Percentiles rank a stretch among this genome's conserved stretches.
Evolutionary conservation across 2,888 invertebrate species (phyloP).

Genomic region (Adelphocoris suturalis): DNA sequence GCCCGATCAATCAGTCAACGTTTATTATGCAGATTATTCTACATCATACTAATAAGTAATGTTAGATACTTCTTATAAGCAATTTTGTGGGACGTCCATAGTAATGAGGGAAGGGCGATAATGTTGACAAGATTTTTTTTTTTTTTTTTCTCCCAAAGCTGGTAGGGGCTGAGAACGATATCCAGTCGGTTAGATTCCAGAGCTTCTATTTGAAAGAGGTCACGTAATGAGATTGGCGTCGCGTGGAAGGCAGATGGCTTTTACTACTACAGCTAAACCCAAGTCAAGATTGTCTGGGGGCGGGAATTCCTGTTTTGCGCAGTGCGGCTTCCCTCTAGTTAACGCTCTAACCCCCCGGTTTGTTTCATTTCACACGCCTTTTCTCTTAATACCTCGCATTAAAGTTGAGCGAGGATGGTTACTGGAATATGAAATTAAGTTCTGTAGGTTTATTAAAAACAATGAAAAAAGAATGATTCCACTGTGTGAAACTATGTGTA

Average conservation of each 20-base stretch:
- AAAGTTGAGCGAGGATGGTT: too few species aligned
- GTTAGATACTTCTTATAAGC: too few species aligned
- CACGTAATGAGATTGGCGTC: conserved; percentile 3
- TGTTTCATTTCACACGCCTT: background rate
- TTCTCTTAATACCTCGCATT: background rate
- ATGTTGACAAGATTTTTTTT: background rate
- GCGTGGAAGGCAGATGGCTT: conserved; percentile 5
- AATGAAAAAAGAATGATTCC: too few species aligned
- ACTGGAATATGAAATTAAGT: too few species aligned
- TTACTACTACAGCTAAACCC: conserved; percentile 1
- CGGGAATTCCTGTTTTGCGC: conserved; percentile 35
- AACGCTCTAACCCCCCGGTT: background rate
- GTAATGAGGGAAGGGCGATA: background rate
- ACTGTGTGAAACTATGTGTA: too few species aligned
- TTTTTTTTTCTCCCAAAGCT: background rate
- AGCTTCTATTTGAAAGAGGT: conserved; percentile 11
- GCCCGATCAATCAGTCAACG: too few species aligned
- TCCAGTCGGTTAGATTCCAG: conserved; percentile 7
- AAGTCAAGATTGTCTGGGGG: background rate
- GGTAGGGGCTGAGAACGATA: background rate
- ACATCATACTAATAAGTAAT: too few species aligned
- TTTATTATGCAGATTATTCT: too few species aligned
- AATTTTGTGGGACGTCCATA: background rate
- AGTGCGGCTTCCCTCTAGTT: conserved; percentile 33
- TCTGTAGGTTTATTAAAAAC: too few species aligned